phyloP scores from a whole-genome alignment of 2,888 invertebrate species.

The Drosophila aldrichi region DNA sequence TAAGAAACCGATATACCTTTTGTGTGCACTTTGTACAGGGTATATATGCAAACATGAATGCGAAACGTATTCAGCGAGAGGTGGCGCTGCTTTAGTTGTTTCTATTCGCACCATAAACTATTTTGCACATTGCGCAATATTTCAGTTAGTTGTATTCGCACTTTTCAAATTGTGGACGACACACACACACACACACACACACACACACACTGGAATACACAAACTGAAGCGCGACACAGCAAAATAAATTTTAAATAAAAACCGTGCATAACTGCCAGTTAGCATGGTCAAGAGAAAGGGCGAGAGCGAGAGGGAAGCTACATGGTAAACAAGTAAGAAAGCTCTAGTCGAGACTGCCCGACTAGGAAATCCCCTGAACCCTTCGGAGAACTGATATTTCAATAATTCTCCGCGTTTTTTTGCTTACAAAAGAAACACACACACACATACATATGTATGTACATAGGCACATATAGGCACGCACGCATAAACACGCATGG shows the following conservation, averaged over 20 bases:
- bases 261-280: conserved; percentile 56
- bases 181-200: conserved; percentile 35
- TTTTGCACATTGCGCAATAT: conserved; percentile 79
- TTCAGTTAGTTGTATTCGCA: conserved; percentile 72
- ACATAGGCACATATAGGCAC: too few species aligned
- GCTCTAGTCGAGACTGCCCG: too few species aligned
- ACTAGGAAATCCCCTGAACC: too few species aligned
- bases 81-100: conserved; percentile 42
- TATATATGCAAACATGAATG: conserved; percentile 47
- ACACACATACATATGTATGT: too few species aligned
- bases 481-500: too few species aligned
- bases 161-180: conserved; percentile 73
- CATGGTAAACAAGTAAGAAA: too few species aligned
- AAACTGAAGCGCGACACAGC: conserved; percentile 23
- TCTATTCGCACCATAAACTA: conserved; percentile 71
- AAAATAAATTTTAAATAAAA: conserved; percentile 72
- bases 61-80: conserved; percentile 43
- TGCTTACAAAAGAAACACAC: too few species aligned
- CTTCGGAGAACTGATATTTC: too few species aligned
- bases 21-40: not conserved
- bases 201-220: conserved; percentile 15
- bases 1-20: not conserved
- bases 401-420: too few species aligned
- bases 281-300: conserved; percentile 14
- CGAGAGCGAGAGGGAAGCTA: not conserved